Base-by-base conservation (phyloP, 2,888 invertebrate species). In the Caenorhabditis auriculariae region DNA sequence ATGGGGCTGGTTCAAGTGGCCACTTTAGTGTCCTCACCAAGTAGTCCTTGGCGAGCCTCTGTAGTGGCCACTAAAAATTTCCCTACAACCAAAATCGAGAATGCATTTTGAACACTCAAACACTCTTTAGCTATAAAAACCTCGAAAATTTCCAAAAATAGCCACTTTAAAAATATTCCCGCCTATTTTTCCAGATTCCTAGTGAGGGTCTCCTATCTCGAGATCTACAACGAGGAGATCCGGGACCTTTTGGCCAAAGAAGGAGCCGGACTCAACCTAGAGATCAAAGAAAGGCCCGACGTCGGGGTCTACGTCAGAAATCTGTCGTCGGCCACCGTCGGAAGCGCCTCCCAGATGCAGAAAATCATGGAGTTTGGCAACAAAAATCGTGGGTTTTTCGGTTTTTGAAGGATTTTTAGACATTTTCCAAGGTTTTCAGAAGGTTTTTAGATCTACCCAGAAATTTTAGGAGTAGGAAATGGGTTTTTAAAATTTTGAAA, bases 201-300 rank as follows among this genome's bases (percentile, higher is more conserved):
- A 49, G 96, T 98, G 5, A 88, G 95, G 72, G 95, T 95, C 4
- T 94, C 96, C 0, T 98, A 96, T 83, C 86, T 98, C 83, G 96
- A 99, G 86, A 96, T 99, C 65, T 98, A 98, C 84, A 98, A 98
- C 83, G 98, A 98, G 84, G 96, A 98, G 84, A 93, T 98, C 0
- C 87, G 95, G 26, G 98, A 99, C 85, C 86, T 98, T 41, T 85
- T 98, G 4, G 89, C 90, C 5, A 91, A 91, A 82, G 91, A 93
- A 83, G 90, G 91, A 29, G 88, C 88, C 72, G 84, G 58, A 4
- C 29, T n/a, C 9, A 56, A 67, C 43, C 56, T 79, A 28, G 78
- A 79, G 44, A 76, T 79, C 37, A 80, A 78, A 83, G 96, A 98
- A 84, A 85, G 94, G 4, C 90, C 93, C 0, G 95, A 96, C 80